Conservation (phyloP, 2,113 vertebrate species). For the Garra rufa region DNA sequence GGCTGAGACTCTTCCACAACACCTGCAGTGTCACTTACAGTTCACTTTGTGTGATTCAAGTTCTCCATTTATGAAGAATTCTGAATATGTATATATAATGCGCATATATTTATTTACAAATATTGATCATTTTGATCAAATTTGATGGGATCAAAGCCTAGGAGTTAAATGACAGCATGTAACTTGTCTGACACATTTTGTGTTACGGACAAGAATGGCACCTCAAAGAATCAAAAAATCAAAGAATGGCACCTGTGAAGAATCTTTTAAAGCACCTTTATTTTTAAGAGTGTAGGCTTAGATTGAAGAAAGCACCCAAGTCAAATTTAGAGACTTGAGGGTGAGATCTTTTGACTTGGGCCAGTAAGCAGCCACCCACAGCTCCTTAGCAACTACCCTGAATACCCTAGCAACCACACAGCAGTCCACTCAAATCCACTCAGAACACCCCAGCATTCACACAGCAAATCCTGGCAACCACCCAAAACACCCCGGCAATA, state of each 20-base stretch:
- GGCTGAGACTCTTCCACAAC: neutral
- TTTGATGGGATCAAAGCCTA: neutral
- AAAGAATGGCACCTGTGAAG: too few species aligned
- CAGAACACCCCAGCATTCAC: neutral
- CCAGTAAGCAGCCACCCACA: neutral
- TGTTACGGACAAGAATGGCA: neutral
- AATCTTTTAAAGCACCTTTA: too few species aligned
- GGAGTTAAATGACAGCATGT: neutral
- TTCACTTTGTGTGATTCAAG: neutral
- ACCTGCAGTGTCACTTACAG: neutral
- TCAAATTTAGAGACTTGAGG: neutral
- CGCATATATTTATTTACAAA: neutral
- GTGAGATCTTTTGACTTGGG: neutral
- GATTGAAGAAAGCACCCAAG: neutral
- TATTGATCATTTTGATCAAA: neutral
- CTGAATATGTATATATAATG: neutral
- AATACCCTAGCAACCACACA: neutral
- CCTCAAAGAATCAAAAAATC: too few species aligned
- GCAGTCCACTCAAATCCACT: slow-evolving; percentile 1
- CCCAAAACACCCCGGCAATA: neutral
- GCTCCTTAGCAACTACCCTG: neutral
- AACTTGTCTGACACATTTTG: neutral
- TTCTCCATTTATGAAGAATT: neutral
- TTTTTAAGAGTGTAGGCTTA: too few species aligned
- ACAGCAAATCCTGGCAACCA: neutral